Percentiles rank a stretch among this genome's conserved stretches.
Conservation (phyloP, 2,797 vertebrate genomes). For the Synaphobranchus kaupii region DNA sequence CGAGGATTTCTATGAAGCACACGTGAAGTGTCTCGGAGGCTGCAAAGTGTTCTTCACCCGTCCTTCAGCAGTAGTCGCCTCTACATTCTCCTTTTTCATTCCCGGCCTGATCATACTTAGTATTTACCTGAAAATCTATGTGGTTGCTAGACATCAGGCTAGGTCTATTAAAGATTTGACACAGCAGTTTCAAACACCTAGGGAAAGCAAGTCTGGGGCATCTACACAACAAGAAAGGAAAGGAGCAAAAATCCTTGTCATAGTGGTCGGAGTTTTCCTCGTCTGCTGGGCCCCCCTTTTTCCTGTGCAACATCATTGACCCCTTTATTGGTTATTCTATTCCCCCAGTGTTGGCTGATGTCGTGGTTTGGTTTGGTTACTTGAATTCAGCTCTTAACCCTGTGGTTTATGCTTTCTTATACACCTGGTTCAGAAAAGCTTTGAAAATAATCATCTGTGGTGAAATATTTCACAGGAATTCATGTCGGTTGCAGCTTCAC, state of each 20-base stretch:
- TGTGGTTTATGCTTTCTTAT: slow-evolving; percentile 84
- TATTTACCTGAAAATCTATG: slow-evolving; percentile 82
- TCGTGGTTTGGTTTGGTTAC: slow-evolving; percentile 78
- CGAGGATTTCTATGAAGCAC: slow-evolving; percentile 60
- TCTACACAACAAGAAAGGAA: slow-evolving; percentile 61
- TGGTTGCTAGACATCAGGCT: slow-evolving; percentile 76
- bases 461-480: slow-evolving; percentile 45
- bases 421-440: slow-evolving; percentile 79
- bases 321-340: slow-evolving; percentile 60
- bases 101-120: slow-evolving; percentile 79
- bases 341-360: slow-evolving; percentile 66
- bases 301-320: slow-evolving; percentile 31
- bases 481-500: slow-evolving; percentile 7
- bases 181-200: slow-evolving; percentile 61
- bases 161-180: slow-evolving; percentile 67
- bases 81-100: slow-evolving; percentile 69
- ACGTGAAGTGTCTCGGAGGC: slow-evolving; percentile 65
- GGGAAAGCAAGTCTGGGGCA: slow-evolving; percentile 70
- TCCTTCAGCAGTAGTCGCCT: slow-evolving; percentile 61
- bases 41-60: slow-evolving; percentile 72
- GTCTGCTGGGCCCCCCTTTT: slow-evolving; percentile 37
- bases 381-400: slow-evolving; percentile 84
- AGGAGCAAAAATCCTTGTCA: slow-evolving; percentile 38
- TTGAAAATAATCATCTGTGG: slow-evolving; percentile 71
- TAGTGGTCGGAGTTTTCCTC: slow-evolving; percentile 41